These are phyloP conservation scores for Oasisia sp. DNA, from an alignment of 2,888 invertebrate genomes.

Conservation along the genomic window DNA sequence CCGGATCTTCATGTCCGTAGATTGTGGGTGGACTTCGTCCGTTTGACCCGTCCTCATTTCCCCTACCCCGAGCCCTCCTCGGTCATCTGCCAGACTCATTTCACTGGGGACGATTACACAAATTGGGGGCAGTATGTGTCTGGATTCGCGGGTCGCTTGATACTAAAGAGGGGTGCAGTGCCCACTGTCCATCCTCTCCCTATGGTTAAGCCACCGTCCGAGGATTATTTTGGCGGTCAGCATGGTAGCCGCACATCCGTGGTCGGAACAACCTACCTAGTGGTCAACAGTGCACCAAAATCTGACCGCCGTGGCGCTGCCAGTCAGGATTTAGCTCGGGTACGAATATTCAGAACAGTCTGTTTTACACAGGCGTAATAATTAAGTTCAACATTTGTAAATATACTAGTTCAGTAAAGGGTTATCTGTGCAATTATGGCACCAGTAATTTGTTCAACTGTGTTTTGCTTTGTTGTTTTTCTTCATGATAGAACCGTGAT, in stretches of 20 bases:
- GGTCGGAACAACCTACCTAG: background rate
- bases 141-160: background rate
- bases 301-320: background rate
- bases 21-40: background rate
- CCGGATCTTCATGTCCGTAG: background rate
- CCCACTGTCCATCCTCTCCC: background rate
- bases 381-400: background rate
- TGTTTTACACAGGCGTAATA: background rate
- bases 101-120: background rate
- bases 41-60: background rate
- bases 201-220: background rate
- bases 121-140: slow-evolving; percentile 1
- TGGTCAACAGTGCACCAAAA: background rate
- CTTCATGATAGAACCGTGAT: background rate
- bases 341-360: background rate
- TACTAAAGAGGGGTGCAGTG: background rate
- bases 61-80: background rate
- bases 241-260: background rate
- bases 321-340: background rate
- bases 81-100: background rate
- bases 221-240: background rate
- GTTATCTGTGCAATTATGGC: background rate
- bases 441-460: background rate
- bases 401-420: background rate
- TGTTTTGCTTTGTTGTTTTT: background rate